Conservation (phyloP, 2,888 invertebrate genomes). For the Plebejus melissa region DNA sequence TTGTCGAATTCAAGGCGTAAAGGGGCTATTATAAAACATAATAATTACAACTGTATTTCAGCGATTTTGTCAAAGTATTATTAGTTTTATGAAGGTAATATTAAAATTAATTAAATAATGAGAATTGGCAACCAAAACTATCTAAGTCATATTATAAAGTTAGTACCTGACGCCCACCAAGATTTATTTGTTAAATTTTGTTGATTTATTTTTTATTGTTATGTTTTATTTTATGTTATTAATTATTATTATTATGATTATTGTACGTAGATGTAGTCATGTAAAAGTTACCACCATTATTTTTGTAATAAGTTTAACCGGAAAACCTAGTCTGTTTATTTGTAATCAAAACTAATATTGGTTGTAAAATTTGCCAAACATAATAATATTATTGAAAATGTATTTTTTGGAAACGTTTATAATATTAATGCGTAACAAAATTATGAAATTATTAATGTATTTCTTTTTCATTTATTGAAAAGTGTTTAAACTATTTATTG, state of each 20-base stretch:
- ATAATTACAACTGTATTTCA: not conserved
- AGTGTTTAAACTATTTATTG: not conserved
- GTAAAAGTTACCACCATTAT: slow-evolving; percentile 34
- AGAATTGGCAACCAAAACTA: not conserved
- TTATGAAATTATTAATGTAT: not conserved
- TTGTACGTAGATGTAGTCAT: slow-evolving; percentile 1
- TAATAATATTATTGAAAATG: not conserved
- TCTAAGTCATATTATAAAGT: slow-evolving; percentile 39
- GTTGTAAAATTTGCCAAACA: slow-evolving; percentile 24
- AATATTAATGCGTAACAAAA: not conserved
- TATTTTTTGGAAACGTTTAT: slow-evolving; percentile 9
- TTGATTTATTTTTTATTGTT: slow-evolving; percentile 33
- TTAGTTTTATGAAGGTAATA: not conserved
- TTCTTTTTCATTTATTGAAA: slow-evolving; percentile 6
- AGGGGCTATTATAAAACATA: not conserved
- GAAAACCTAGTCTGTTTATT: not conserved
- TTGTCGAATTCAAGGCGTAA: not conserved
- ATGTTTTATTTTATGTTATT: slow-evolving; percentile 41
- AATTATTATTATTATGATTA: slow-evolving; percentile 30
- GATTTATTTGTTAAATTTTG: slow-evolving; percentile 34
- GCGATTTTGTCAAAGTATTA: not conserved
- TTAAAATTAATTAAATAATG: not conserved
- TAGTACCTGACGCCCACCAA: slow-evolving; percentile 42
- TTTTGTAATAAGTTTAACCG: slow-evolving; percentile 41
- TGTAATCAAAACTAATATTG: slow-evolving; percentile 8